Conservation (phyloP, 2,113 vertebrate genomes). For the Spilogale gracilis region DNA sequence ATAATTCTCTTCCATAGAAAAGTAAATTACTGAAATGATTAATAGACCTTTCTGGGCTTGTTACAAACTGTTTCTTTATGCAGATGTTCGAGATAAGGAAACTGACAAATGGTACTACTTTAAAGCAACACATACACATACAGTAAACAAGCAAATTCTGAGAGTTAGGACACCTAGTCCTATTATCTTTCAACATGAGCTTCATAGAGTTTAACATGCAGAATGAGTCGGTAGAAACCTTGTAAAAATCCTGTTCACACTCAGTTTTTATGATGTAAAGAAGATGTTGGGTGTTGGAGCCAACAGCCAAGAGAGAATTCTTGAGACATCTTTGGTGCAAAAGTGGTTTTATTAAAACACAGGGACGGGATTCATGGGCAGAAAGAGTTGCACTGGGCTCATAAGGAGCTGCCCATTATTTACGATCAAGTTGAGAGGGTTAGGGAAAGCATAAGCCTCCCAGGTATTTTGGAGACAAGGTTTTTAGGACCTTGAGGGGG, state of each 20-base stretch:
- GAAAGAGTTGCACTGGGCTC: not conserved
- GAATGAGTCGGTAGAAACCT: not conserved
- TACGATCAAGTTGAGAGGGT: not conserved
- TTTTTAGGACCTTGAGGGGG: not conserved
- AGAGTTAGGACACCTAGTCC: accelerated
- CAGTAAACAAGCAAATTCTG: not conserved
- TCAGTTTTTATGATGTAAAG: not conserved
- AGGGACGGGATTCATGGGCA: not conserved
- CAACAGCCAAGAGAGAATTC: not conserved
- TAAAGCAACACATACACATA: not conserved
- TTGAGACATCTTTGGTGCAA: not conserved
- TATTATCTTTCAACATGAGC: not conserved
- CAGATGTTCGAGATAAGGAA: not conserved
- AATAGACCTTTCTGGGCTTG: too few relatives aligned
- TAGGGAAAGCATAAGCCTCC: not conserved
- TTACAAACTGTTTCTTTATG: not conserved
- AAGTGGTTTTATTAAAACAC: not conserved
- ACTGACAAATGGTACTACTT: not conserved
- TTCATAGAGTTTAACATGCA: not conserved
- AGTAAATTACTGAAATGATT: not conserved
- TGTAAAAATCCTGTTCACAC: not conserved
- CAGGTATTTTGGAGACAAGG: not conserved
- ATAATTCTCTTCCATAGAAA: not conserved
- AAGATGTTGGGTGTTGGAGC: not conserved
- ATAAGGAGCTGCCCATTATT: not conserved